Evolutionary conservation across 2,888 invertebrate genomes (phyloP).

Genomic region (Zhuqinia jingwanae): DNA sequence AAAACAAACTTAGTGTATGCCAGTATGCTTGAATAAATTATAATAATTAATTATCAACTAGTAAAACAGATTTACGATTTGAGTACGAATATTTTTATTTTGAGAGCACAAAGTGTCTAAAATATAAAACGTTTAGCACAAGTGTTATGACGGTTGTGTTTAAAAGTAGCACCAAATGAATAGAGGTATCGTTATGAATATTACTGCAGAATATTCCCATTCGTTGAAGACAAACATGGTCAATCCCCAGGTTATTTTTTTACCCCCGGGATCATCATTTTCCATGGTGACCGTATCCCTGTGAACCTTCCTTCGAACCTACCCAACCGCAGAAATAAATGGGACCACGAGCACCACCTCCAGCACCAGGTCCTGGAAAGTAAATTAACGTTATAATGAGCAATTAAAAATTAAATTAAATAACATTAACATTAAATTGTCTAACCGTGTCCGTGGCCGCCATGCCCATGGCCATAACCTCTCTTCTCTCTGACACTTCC

Average conservation of each 20-base stretch:
- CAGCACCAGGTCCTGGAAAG: slow-evolving; percentile 84
- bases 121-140: background rate
- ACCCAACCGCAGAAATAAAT: slow-evolving; percentile 67
- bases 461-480: slow-evolving; percentile 57
- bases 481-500: slow-evolving; percentile 62
- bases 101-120: background rate
- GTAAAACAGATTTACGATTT: no score
- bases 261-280: background rate
- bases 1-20: no score
- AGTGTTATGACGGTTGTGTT: background rate
- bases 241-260: background rate
- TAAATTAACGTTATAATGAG: background rate
- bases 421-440: background rate
- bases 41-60: no score
- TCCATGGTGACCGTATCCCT: slow-evolving; percentile 51
- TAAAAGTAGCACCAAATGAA: slow-evolving; percentile 1
- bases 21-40: no score
- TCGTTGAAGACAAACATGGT: slow-evolving; percentile 16
- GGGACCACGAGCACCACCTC: slow-evolving; percentile 85
- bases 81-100: no score
- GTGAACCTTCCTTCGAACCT: slow-evolving; percentile 47
- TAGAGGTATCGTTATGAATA: background rate
- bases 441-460: background rate
- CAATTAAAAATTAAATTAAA: background rate
- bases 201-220: background rate